A percentile compares a stretch with the other conserved stretches of the same genome.
phyloP scores from a whole-genome alignment of 2,888 invertebrate species.

The Autographa pulchrina region DNA sequence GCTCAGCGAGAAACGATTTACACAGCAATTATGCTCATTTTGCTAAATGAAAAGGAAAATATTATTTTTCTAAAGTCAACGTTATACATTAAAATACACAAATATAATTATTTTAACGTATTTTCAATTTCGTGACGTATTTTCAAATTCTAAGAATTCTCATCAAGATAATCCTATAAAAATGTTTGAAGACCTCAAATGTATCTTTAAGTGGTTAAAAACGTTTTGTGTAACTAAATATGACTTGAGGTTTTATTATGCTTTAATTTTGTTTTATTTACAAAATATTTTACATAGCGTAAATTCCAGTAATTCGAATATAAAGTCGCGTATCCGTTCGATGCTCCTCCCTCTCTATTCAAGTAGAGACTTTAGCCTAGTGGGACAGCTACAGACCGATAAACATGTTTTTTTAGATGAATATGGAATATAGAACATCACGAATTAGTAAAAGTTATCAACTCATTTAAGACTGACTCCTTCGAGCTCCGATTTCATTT shows the following conservation, averaged over 20 bases:
- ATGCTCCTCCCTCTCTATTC: too few species aligned
- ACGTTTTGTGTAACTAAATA: neutral
- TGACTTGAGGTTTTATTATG: neutral
- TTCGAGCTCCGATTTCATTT: neutral
- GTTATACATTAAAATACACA: conserved; percentile 45
- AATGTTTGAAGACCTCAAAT: neutral
- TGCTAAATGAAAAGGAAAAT: conserved; percentile 49
- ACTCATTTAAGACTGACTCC: neutral
- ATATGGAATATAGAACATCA: too few species aligned
- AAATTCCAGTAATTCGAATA: too few species aligned
- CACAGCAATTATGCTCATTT: conserved; percentile 54
- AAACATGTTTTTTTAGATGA: too few species aligned
- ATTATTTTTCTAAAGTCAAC: conserved; percentile 43
- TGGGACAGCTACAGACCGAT: too few species aligned
- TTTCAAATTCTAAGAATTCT: neutral
- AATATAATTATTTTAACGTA: conserved; percentile 49
- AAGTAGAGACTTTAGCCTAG: too few species aligned
- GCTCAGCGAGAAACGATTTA: conserved; percentile 36
- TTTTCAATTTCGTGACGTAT: neutral
- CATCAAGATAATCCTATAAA: neutral
- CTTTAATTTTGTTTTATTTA: neutral
- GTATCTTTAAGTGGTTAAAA: neutral
- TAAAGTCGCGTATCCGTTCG: too few species aligned
- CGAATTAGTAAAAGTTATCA: neutral
- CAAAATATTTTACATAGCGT: neutral